A percentile compares a stretch with the other conserved stretches of the same genome.
These are phyloP conservation scores for Prinia subflava DNA, from an alignment of 2,113 vertebrate species.

Conservation along the genomic window DNA sequence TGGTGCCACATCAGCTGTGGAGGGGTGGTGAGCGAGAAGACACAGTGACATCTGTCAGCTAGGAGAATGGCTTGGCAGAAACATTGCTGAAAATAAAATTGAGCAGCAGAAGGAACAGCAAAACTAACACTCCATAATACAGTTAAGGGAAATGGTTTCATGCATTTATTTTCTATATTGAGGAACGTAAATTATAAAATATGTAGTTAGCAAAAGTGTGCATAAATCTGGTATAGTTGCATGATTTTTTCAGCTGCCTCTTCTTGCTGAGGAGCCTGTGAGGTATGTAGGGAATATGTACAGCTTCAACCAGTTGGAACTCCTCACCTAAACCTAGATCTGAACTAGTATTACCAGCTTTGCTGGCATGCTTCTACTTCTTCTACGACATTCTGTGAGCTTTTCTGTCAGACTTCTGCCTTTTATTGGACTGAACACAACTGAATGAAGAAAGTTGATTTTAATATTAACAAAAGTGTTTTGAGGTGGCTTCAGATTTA, in stretches of 20 bases:
- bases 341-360: background rate
- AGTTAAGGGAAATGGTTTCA: background rate
- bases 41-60: slow-evolving; percentile 28
- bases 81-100: slow-evolving; percentile 5
- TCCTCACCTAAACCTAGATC: background rate
- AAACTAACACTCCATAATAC: background rate
- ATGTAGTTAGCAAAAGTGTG: background rate
- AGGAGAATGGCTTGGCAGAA: slow-evolving; percentile 3
- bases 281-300: background rate
- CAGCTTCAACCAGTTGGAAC: background rate
- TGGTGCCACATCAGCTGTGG: background rate
- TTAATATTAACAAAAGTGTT: background rate
- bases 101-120: background rate
- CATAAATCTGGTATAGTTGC: background rate
- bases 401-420: background rate
- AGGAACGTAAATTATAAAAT: background rate
- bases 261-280: background rate
- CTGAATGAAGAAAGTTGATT: background rate
- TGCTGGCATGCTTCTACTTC: background rate
- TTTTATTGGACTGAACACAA: background rate
- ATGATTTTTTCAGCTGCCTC: background rate
- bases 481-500: background rate
- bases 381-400: background rate
- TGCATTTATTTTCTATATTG: background rate
- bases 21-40: slow-evolving; percentile 10